Percentiles rank a stretch among this genome's conserved stretches.
phyloP scores from a whole-genome alignment of 2,888 invertebrate species.

The Odontomyia ornata region DNA sequence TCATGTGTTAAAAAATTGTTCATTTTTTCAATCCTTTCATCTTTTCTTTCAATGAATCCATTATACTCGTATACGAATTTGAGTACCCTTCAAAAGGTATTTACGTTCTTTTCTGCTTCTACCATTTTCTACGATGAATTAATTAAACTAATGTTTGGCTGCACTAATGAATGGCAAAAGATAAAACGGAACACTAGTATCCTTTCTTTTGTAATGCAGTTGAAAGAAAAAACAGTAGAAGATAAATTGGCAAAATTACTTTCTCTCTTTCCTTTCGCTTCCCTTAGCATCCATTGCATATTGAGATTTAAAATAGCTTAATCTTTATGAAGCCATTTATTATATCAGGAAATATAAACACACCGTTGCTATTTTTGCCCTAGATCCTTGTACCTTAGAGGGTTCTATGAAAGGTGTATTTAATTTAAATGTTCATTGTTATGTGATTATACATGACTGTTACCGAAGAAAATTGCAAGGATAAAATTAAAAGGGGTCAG shows the following conservation, averaged over 20 bases:
- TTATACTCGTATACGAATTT: neutral
- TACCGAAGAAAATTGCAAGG: too few relatives aligned
- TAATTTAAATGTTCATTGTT: slow-evolving; percentile 35
- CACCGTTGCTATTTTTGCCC: neutral
- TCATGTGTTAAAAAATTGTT: neutral
- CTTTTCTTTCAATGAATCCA: neutral
- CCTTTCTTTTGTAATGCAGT: too few relatives aligned
- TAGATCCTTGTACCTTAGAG: neutral
- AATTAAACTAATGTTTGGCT: slow-evolving; percentile 31
- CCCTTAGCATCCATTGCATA: neutral
- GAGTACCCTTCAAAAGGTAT: slow-evolving; percentile 10
- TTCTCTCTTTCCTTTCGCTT: neutral
- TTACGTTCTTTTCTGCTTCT: neutral
- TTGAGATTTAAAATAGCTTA: neutral
- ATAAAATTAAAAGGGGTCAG: too few relatives aligned
- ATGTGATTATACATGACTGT: neutral
- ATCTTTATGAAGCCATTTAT: slow-evolving; percentile 15
- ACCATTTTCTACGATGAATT: slow-evolving; percentile 10
- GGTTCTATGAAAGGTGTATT: neutral
- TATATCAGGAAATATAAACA: neutral
- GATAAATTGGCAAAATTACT: neutral
- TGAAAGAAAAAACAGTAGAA: neutral
- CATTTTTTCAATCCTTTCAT: neutral
- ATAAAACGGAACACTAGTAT: neutral
- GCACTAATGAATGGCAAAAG: slow-evolving; percentile 12